phyloP scores from a whole-genome alignment of 30 jellyfish, hydroid and myxozoan genomes.

The Aurelia coerulea region DNA sequence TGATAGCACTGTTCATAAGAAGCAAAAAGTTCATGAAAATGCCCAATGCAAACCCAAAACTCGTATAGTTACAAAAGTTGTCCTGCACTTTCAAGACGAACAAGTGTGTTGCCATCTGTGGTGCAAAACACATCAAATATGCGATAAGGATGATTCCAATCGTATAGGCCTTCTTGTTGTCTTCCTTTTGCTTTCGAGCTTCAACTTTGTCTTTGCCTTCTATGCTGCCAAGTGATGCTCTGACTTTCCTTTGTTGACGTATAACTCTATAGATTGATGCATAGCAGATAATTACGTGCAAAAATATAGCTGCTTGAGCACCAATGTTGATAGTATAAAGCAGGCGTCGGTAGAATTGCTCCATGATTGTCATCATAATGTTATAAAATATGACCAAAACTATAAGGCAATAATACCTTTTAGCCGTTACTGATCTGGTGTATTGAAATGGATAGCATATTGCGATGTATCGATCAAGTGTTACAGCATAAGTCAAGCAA shows the following conservation, averaged over 20 bases:
- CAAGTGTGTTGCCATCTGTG: not conserved
- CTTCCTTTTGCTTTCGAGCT: conserved; percentile 12
- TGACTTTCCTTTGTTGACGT: not conserved
- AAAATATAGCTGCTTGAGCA: not conserved
- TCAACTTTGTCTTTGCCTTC: not conserved
- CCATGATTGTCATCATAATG: too few relatives aligned
- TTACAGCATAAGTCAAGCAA: not conserved
- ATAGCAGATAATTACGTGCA: not conserved
- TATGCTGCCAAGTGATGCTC: not conserved
- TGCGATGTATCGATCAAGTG: conserved; percentile 21
- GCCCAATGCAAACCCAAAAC: too few relatives aligned
- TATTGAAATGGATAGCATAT: conserved; percentile 5
- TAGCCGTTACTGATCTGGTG: not conserved
- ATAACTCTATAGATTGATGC: conserved; percentile 4
- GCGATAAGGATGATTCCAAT: conserved; percentile 2
- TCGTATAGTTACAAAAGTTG: too few relatives aligned
- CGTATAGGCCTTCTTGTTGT: conserved; percentile 12
- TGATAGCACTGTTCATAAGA: too few relatives aligned
- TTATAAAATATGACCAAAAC: too few relatives aligned
- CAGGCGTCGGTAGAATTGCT: too few relatives aligned
- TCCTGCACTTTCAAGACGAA: too few relatives aligned
- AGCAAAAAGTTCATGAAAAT: too few relatives aligned
- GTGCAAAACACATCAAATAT: not conserved
- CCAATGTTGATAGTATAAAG: too few relatives aligned
- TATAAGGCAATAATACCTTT: not conserved